Percentiles rank a stretch among this genome's conserved stretches.
phyloP scores from a whole-genome alignment of 53 echinoderm and acorn worm genomes.

The Patiria pectinifera region DNA sequence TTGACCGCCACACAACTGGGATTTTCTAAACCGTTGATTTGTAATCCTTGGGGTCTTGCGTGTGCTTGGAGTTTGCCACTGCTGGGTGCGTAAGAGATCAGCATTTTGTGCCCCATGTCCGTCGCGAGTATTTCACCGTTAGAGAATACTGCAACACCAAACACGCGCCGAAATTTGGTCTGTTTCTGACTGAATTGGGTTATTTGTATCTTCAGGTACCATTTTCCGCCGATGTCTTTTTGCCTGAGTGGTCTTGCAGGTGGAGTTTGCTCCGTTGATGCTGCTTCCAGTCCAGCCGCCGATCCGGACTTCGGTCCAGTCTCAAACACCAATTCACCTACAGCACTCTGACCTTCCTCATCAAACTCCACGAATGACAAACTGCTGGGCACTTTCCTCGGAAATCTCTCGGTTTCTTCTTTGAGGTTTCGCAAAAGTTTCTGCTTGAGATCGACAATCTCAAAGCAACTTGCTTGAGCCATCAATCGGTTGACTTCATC shows the following conservation, averaged over 20 bases:
- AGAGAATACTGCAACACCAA: neutral
- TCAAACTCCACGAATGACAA: neutral
- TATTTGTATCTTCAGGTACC: neutral
- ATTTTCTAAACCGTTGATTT: neutral
- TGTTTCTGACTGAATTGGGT: neutral
- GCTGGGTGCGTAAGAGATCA: neutral
- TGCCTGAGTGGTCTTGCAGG: neutral
- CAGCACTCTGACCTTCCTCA: neutral
- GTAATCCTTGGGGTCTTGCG: neutral
- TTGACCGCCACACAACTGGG: neutral
- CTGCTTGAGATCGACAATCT: constrained; percentile 5
- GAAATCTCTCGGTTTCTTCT: neutral
- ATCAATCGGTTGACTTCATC: neutral
- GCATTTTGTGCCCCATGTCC: neutral
- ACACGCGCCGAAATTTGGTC: neutral
- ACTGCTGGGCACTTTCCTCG: neutral
- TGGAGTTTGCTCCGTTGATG: neutral
- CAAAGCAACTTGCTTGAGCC: neutral
- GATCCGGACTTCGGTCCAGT: too few relatives aligned
- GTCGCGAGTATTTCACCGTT: neutral
- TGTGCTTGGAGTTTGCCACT: neutral
- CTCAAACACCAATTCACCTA: neutral
- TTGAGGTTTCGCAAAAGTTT: neutral
- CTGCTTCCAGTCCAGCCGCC: neutral
- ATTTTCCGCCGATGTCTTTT: neutral